Evolutionary conservation across 2,888 invertebrate species (phyloP).

Genomic region (Calephelis perditalis): DNA sequence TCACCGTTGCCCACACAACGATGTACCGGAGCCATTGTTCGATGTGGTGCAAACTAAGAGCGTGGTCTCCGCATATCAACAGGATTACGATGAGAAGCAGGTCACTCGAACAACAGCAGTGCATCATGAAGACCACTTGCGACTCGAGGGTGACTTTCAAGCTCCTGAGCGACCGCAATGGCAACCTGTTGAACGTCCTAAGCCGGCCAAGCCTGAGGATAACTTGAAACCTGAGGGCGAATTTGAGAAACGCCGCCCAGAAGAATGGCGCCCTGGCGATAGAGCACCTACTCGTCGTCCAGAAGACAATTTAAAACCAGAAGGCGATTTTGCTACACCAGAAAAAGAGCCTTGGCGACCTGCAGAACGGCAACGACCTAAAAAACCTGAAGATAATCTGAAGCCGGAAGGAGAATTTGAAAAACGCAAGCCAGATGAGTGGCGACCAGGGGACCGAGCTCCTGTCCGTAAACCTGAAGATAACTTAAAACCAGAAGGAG

Average conservation of each 20-base stretch:
- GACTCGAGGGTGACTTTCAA: constrained; percentile 84
- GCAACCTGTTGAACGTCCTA: constrained; percentile 78
- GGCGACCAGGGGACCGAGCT: constrained; percentile 69
- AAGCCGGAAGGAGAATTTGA: constrained; percentile 74
- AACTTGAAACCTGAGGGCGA: constrained; percentile 65
- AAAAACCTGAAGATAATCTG: constrained; percentile 77
- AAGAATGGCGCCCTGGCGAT: constrained; percentile 73
- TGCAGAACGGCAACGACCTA: constrained; percentile 62
- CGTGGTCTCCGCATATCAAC: constrained; percentile 80
- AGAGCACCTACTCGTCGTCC: constrained; percentile 71
- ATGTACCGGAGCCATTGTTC: constrained; percentile 79
- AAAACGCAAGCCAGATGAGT: constrained; percentile 48
- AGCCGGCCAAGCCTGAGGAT: constrained; percentile 68
- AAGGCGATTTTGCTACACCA: constrained; percentile 62
- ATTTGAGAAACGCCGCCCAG: constrained; percentile 61
- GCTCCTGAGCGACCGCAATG: constrained; percentile 66
- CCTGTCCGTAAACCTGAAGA: constrained; percentile 62
- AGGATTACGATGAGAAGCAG: constrained; percentile 82
- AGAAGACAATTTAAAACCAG: constrained; percentile 66
- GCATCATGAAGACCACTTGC: constrained; percentile 84
- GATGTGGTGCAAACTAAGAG: constrained; percentile 75
- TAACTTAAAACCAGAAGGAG: constrained; percentile 72
- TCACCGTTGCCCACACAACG: constrained; percentile 89
- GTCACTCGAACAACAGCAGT: constrained; percentile 78
- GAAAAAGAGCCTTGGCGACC: constrained; percentile 53